Conservation (phyloP, 2,888 invertebrate genomes). For the Hemithea aestivaria region DNA sequence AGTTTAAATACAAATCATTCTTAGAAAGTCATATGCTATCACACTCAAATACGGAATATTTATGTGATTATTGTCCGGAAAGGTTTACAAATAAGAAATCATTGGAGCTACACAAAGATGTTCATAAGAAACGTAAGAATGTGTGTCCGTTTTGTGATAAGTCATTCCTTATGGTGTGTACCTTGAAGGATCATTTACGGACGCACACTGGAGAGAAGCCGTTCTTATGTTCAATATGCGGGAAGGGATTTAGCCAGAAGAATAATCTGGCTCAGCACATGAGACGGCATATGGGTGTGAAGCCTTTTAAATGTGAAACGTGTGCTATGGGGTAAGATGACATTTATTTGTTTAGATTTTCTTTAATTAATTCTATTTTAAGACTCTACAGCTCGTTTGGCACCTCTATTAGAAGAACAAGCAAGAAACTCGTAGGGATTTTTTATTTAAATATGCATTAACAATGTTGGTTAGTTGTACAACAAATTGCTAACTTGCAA, state of each 20-base stretch:
- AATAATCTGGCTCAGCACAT: slow-evolving; percentile 80
- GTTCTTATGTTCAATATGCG: slow-evolving; percentile 76
- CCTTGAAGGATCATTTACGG: slow-evolving; percentile 78
- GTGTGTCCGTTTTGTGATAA: slow-evolving; percentile 69
- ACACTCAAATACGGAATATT: slow-evolving; percentile 60
- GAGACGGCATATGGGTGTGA: slow-evolving; percentile 75
- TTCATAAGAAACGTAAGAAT: slow-evolving; percentile 71
- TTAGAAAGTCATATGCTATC: slow-evolving; percentile 73
- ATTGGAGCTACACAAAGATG: slow-evolving; percentile 64
- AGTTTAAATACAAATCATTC: slow-evolving; percentile 77
- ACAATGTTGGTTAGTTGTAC: too few relatives aligned
- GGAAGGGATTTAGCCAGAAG: slow-evolving; percentile 79
- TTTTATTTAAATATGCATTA: too few relatives aligned
- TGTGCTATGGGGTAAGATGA: slow-evolving; percentile 59
- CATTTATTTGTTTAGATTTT: too few relatives aligned
- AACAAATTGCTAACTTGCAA: too few relatives aligned
- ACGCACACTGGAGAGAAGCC: slow-evolving; percentile 80
- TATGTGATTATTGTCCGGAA: slow-evolving; percentile 66
- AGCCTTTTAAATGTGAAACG: slow-evolving; percentile 61
- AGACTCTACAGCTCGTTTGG: too few relatives aligned
- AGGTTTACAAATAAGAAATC: slow-evolving; percentile 60
- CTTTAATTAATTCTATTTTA: too few relatives aligned
- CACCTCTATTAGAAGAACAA: too few relatives aligned
- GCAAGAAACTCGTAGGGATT: too few relatives aligned
- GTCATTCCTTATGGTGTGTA: slow-evolving; percentile 73